phyloP scores from a whole-genome alignment of 1,140 invertebrate genomes.

The Tetraneura akinire region DNA sequence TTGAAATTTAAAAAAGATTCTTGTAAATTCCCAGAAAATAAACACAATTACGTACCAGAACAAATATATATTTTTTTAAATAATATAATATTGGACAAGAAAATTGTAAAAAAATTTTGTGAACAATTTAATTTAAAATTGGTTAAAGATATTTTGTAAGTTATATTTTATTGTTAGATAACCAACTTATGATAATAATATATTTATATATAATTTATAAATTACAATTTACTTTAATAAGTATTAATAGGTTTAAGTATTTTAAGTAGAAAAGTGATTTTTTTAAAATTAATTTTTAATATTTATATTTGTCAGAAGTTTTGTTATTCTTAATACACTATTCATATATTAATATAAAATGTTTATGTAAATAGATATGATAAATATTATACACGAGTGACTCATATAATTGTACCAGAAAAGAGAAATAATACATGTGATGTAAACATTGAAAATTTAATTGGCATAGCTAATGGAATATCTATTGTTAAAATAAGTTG shows the following conservation, averaged over 20 bases:
- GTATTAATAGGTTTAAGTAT: too few species aligned
- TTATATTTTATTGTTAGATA: background rate
- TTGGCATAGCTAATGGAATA: constrained; percentile 33
- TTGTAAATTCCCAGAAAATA: background rate
- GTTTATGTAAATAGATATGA: background rate
- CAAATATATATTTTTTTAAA: background rate
- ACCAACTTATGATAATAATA: background rate
- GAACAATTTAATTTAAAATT: constrained; percentile 38
- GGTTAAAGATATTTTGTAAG: background rate
- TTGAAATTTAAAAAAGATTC: background rate
- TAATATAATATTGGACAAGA: background rate
- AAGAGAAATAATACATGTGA: constrained; percentile 26
- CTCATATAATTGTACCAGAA: constrained; percentile 19
- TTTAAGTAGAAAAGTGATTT: too few species aligned
- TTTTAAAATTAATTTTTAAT: too few species aligned
- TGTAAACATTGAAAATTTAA: constrained; percentile 30
- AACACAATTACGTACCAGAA: background rate
- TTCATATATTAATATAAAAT: constrained; percentile 4
- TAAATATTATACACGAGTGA: background rate
- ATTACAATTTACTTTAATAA: too few species aligned
- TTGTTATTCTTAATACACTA: too few species aligned
- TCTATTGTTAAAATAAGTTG: constrained; percentile 30
- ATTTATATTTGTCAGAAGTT: too few species aligned
- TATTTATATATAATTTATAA: background rate
- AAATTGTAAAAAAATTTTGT: constrained; percentile 17